Conservation (phyloP, 1,140 invertebrate genomes). For the Eriocheir sinensis region DNA sequence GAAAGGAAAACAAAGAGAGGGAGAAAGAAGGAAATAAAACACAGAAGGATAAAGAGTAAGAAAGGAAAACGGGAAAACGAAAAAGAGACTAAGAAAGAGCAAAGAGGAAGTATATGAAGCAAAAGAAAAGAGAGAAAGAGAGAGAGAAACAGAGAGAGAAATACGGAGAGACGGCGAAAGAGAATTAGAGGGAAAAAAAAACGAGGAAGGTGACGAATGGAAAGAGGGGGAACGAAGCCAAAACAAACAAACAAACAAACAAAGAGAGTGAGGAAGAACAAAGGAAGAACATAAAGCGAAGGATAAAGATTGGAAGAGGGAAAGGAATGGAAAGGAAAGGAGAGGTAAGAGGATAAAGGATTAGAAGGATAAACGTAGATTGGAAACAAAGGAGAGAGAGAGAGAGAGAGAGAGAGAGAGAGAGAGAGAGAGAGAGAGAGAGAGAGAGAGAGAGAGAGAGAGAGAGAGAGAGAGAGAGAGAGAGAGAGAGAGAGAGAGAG, state of each 20-base stretch:
- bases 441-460: slow-evolving; percentile 20
- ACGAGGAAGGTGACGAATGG: background rate
- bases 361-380: no score
- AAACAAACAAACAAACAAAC: background rate
- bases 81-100: no score
- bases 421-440: slow-evolving; percentile 20
- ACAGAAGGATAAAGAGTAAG: no score
- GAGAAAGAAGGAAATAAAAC: no score
- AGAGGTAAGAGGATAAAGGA: no score
- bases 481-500: background rate
- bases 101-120: background rate
- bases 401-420: background rate
- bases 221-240: background rate
- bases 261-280: slow-evolving; percentile 10
- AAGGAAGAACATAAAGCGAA: background rate
- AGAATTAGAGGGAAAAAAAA: no score
- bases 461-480: background rate
- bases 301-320: background rate
- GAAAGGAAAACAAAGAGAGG: background rate
- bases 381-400: no score
- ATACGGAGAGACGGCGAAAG: no score
- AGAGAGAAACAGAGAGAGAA: background rate
- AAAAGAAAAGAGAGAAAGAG: background rate
- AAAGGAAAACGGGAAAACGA: no score
- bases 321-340: background rate